Conservation (phyloP, 2,797 vertebrate genomes). For the Sibirionetta formosa region DNA sequence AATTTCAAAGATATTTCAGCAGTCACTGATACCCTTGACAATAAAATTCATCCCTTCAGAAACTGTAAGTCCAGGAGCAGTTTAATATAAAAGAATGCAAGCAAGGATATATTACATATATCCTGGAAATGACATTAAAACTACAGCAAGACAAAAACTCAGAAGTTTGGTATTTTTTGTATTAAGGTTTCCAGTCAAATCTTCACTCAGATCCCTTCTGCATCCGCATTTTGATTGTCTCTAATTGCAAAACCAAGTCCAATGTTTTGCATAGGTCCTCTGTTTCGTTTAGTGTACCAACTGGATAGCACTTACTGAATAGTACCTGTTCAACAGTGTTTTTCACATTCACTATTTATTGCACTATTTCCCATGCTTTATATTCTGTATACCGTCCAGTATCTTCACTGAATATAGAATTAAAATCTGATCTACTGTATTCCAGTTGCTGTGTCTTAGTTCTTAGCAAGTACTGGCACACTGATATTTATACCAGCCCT, state of each 20-base stretch:
- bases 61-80: neutral
- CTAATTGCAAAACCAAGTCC: slow-evolving; percentile 24
- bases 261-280: neutral
- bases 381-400: neutral
- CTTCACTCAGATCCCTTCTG: neutral
- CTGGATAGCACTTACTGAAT: neutral
- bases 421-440: neutral
- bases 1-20: slow-evolving; percentile 54
- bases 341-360: slow-evolving; percentile 1
- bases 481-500: neutral
- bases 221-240: neutral
- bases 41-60: slow-evolving; percentile 23
- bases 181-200: neutral
- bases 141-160: neutral
- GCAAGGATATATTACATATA: neutral
- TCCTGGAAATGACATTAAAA: neutral
- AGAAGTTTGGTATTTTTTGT: neutral
- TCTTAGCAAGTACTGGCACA: neutral
- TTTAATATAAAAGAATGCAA: neutral
- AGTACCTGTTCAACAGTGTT: neutral
- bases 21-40: slow-evolving; percentile 47
- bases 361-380: neutral
- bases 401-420: neutral
- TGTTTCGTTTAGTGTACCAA: neutral
- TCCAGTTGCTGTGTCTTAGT: neutral